Base-by-base conservation (phyloP, 2,113 vertebrate species). In the Ginglymostoma cirratum region DNA sequence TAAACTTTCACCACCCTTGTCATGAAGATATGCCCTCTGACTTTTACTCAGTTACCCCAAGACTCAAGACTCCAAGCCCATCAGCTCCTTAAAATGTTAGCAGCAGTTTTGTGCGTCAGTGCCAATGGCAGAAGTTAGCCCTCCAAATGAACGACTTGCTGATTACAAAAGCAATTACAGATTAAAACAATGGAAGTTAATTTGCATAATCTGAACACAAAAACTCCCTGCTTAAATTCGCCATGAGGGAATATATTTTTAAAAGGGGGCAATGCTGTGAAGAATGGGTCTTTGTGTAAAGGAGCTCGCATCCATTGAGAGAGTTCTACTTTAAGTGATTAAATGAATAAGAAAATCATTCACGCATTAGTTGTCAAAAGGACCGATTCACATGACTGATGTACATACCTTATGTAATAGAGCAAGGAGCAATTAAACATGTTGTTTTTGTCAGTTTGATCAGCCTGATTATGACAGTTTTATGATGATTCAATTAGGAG, bases 401-500 rank as follows among this genome's bases (percentile, higher is more conserved):
- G 89, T 67, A 66, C 89, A 42, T 42, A 93, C 61, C 38, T 95
- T 76, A 70, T 76, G 66, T 95, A 95, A 95, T 38, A 48, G 94
- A 95, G 72, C 23, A 95, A 30, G 94, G 67, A 72, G 34, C 45
- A 72, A 95, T 95, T 70, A 95, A 95, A 76, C 21, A 21, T 5
- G 67, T 48, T 95, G 67, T 69, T 67, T 72, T 72, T 45, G 66
- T 48, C 93, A 72, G 21, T 95, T 95, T 95, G 42, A 95, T 70
- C 93, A 70, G 93, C 42, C 38, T 95, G 42, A 95, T 72, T 95
- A 66, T 95, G 94, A 52, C 94, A 72, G 94, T 72, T 48, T 95
- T 95, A 72, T 95, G 94, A 76, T 72, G 66, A 72, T 95, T 95
- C 38, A 76, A 95, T 95, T 76, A 95, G 69, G 52, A 48, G 42